phyloP scores from a whole-genome alignment of 2,113 vertebrate species.

The Choloepus hoffmanni region DNA sequence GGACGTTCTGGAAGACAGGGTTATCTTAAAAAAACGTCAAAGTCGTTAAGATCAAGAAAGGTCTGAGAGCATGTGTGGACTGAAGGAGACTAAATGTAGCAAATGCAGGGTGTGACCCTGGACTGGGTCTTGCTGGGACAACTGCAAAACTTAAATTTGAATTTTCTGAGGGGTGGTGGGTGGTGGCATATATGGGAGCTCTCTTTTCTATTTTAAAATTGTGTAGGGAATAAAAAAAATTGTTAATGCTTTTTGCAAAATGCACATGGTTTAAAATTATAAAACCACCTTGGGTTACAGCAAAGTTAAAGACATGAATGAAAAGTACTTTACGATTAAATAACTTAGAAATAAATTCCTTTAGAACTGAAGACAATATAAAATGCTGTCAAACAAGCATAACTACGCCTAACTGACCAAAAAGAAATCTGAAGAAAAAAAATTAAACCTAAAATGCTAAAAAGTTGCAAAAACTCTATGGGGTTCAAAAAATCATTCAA shows the following conservation, averaged over 20 bases:
- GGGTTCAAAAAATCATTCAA: background rate
- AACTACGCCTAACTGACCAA: background rate
- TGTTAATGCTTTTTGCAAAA: background rate
- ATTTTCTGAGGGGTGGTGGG: background rate
- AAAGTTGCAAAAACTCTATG: background rate
- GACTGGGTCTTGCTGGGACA: background rate
- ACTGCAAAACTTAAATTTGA: background rate
- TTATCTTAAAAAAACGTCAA: background rate
- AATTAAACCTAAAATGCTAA: background rate
- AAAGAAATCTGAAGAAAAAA: background rate
- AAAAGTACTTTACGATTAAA: background rate
- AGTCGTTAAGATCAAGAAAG: background rate
- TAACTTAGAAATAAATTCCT: background rate
- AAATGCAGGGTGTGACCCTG: background rate
- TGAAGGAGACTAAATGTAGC: background rate
- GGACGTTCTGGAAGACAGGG: background rate
- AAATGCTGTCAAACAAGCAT: background rate
- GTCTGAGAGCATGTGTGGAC: background rate
- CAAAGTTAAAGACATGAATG: background rate
- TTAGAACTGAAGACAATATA: background rate
- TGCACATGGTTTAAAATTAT: background rate
- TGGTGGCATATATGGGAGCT: background rate
- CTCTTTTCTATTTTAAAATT: background rate
- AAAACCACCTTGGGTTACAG: background rate
- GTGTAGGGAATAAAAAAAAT: background rate